Evolutionary conservation across 1,140 invertebrate genomes (phyloP), one percentile per base, ranked within the genome.

Genomic region (Sycophila sp.): DNA sequence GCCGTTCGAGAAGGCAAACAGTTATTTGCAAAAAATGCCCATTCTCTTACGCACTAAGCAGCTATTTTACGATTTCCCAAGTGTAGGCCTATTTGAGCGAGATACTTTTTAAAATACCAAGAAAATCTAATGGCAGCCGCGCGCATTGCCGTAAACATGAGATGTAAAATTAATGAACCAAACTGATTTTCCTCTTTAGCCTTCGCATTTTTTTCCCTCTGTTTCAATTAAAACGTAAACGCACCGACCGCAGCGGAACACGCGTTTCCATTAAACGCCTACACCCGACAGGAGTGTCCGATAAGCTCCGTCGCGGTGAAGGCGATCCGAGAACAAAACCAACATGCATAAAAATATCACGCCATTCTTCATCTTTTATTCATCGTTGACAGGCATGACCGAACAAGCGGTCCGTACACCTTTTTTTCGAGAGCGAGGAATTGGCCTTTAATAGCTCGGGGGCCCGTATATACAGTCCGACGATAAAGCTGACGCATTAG

Each of bases 401-500:
- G 69, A 60, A 76, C 42, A 72, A 69, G 68, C 66, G 60, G 62
- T 60, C 65, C 66, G 72, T 67, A 56, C 53, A 30, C 51, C 63
- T 70, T 73, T 70, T 73, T 75, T 60, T 73, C 73, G 67, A 70
- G 72, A 72, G 72, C 74, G 76, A 30, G 32, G 42, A 58, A 68
- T 68, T 68, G 59, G 65, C 53, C 36, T 68, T 66, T 66, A 66
- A 66, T 56, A 56, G 55, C 63, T 30, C 4, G 34, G 22, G 55
- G 24, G 34, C 36, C 40, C n/a, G 40, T 10, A 15, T 10, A 6
- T 4, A 42, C 15, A 60, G 40, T 38, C 38, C 42, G 13, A 8
- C 13, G 58, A 30, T 28, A 22, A 42, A 17, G 45, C 24, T 73
- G 69, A 69, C 72, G 78, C 74, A 81, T 83, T 83, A 83, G 80